Percentiles rank a stretch among this genome's conserved stretches.
These are phyloP conservation scores for Amphipyra berbera DNA, from an alignment of 2,888 invertebrate genomes.

Conservation along the genomic window DNA sequence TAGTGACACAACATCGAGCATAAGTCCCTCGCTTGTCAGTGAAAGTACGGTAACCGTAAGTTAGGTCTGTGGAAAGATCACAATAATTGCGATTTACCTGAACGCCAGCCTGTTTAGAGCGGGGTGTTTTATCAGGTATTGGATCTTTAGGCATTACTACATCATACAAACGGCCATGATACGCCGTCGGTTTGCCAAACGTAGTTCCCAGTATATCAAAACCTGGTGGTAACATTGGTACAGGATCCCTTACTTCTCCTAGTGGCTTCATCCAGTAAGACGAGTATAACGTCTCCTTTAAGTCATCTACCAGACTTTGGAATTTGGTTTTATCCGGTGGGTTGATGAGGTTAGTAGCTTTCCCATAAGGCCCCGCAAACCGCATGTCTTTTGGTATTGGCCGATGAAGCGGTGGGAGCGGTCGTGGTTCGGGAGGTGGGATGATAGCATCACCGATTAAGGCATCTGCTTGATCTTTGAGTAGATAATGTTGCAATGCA, in stretches of 20 bases:
- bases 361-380: constrained; percentile 68
- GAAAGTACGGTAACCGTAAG: constrained; percentile 81
- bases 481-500: constrained; percentile 74
- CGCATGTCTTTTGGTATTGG: constrained; percentile 74
- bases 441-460: constrained; percentile 77
- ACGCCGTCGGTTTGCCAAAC: constrained; percentile 74
- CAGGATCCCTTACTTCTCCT: constrained; percentile 71
- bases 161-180: constrained; percentile 76
- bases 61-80: constrained; percentile 75
- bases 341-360: constrained; percentile 70
- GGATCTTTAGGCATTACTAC: constrained; percentile 80
- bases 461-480: constrained; percentile 81
- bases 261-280: constrained; percentile 81
- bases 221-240: constrained; percentile 81
- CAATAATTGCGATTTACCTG: constrained; percentile 77
- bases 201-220: constrained; percentile 72
- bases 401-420: constrained; percentile 72
- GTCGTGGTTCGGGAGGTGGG: constrained; percentile 70
- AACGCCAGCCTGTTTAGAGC: constrained; percentile 65
- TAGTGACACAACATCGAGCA: constrained; percentile 82
- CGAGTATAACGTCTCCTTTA: constrained; percentile 76
- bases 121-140: constrained; percentile 72
- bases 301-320: constrained; percentile 74
- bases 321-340: constrained; percentile 79
- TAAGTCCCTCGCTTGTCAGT: constrained; percentile 85